Percentiles rank a stretch among this genome's conserved stretches.
These are phyloP conservation scores for Mobula birostris DNA, from an alignment of 2,113 vertebrate genomes.

Conservation along the genomic window DNA sequence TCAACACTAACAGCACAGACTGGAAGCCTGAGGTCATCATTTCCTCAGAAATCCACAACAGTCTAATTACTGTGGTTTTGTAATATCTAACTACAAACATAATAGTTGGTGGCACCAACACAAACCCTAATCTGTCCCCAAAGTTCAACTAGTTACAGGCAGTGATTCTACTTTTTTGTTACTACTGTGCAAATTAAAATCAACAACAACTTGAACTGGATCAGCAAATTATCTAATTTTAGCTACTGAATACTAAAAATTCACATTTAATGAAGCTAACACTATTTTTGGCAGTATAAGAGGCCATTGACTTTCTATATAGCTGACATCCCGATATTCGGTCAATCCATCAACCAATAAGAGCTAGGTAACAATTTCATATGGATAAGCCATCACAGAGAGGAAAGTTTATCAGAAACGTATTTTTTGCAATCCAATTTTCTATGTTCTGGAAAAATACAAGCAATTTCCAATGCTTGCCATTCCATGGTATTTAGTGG, in stretches of 20 bases:
- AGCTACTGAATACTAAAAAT: slow-evolving; percentile 92
- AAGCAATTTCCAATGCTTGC: slow-evolving; percentile 67
- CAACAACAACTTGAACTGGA: slow-evolving; percentile 98
- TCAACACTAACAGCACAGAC: slow-evolving; percentile 91
- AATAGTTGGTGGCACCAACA: slow-evolving; percentile 94
- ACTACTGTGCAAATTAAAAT: slow-evolving; percentile 99
- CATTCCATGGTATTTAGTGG: slow-evolving; percentile 82
- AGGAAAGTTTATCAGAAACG: slow-evolving; percentile 70
- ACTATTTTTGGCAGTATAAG: slow-evolving; percentile 99
- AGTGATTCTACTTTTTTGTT: slow-evolving; percentile 92
- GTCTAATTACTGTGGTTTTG: slow-evolving; percentile 81
- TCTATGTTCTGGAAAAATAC: slow-evolving; percentile 56
- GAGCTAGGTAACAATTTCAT: slow-evolving; percentile 67
- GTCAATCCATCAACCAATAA: slow-evolving; percentile 79
- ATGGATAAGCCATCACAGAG: slow-evolving; percentile 76
- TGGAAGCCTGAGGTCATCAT: slow-evolving; percentile 80
- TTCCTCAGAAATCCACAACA: slow-evolving; percentile 68
- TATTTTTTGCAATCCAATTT: slow-evolving; percentile 66
- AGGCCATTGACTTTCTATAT: slow-evolving; percentile 89
- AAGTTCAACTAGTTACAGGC: slow-evolving; percentile 95
- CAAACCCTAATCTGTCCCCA: slow-evolving; percentile 76
- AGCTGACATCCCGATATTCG: slow-evolving; percentile 78
- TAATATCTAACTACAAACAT: slow-evolving; percentile 90
- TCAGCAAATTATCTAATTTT: slow-evolving; percentile 97
- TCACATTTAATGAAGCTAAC: slow-evolving; percentile 94